These are phyloP conservation scores for Sorex araneus DNA, from an alignment of 2,113 vertebrate genomes.

Conservation along the genomic window DNA sequence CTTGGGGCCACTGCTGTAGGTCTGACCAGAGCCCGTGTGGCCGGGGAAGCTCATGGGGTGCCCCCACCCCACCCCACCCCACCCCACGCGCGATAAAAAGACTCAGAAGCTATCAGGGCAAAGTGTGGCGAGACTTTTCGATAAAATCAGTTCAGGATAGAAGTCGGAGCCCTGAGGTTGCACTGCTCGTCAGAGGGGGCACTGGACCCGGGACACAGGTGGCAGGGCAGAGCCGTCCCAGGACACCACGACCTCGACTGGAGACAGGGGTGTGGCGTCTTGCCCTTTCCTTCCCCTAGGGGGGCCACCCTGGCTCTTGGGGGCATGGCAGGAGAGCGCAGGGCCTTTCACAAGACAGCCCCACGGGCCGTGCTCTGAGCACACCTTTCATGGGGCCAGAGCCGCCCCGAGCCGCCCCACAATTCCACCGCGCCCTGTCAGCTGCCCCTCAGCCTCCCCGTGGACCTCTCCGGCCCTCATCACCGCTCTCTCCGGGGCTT, in stretches of 20 bases:
- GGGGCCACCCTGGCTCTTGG: no score
- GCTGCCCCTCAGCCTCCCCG: neutral
- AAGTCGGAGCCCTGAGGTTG: neutral
- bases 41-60: fast-evolving
- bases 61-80: no score
- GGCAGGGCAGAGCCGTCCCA: no score
- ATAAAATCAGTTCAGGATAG: neutral
- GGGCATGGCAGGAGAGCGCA: neutral
- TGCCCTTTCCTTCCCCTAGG: no score
- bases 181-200: neutral
- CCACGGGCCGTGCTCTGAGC: no score
- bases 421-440: neutral
- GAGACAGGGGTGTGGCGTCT: neutral
- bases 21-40: neutral
- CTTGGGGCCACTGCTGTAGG: neutral
- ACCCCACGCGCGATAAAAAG: neutral
- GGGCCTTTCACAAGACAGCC: neutral
- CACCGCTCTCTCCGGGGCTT: fast-evolving
- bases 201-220: neutral
- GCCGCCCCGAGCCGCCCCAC: no score
- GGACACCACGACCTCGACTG: fast-evolving
- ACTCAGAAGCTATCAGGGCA: neutral
- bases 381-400: no score
- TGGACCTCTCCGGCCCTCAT: fast-evolving
- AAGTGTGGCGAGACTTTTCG: neutral